Evolutionary conservation across 1,140 invertebrate species (phyloP).

Genomic region (Delia radicum): DNA sequence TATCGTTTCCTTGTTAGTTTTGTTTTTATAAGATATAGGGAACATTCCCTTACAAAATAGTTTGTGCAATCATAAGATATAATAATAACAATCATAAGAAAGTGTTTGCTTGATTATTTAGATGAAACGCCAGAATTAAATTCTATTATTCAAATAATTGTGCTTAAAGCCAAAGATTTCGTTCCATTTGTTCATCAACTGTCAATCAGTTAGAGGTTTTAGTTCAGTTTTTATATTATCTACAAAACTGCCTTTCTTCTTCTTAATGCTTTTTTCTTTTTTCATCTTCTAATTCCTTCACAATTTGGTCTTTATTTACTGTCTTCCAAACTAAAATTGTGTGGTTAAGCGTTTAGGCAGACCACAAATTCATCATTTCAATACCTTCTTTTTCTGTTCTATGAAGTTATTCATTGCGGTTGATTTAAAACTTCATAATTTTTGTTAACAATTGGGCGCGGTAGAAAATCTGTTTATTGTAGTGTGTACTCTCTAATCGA

Average conservation of each 20-base stretch:
- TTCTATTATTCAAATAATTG: background rate
- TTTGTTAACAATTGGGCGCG: background rate
- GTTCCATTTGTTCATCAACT: background rate
- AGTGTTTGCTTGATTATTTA: too few relatives aligned
- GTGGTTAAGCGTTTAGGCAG: background rate
- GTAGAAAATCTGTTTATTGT: background rate
- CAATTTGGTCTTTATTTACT: background rate
- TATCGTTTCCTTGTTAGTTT: too few relatives aligned
- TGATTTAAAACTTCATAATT: background rate
- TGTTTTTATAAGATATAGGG: too few relatives aligned
- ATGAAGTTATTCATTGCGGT: background rate
- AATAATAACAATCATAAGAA: too few relatives aligned
- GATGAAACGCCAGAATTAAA: background rate
- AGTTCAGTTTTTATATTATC: background rate
- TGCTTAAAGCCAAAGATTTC: background rate
- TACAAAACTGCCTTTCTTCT: background rate
- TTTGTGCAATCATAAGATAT: too few relatives aligned
- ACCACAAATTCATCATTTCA: conserved; percentile 1
- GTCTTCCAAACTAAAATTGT: background rate
- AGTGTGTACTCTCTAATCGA: background rate
- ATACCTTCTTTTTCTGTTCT: background rate
- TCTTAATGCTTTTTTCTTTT: background rate
- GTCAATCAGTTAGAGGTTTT: background rate
- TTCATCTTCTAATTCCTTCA: background rate
- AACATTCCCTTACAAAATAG: too few relatives aligned